Evolutionary conservation across 2,888 invertebrate species (phyloP).

Genomic region (Orchesellides sinensis): DNA sequence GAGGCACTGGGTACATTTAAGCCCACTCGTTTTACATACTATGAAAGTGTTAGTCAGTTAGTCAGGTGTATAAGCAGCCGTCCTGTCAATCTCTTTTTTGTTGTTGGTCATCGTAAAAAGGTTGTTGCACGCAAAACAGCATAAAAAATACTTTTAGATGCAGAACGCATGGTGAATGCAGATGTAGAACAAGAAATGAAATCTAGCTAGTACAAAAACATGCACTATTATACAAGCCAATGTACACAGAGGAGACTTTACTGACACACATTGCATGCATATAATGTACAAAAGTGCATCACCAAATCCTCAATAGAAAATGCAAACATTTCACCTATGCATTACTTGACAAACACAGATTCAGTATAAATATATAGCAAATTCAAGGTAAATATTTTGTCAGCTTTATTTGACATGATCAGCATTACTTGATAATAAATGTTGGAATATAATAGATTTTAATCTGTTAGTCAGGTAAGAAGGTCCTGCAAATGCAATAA

Average conservation of each 20-base stretch:
- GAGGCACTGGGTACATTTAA: too few relatives aligned
- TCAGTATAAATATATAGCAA: background rate
- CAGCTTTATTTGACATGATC: too few relatives aligned
- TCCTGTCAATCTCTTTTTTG: background rate
- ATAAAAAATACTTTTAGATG: background rate
- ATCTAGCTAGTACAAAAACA: background rate
- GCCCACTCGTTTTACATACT: background rate
- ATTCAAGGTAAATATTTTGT: background rate
- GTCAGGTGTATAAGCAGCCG: background rate
- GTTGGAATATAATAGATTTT: too few relatives aligned
- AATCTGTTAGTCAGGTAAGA: too few relatives aligned
- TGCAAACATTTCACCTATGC: too few relatives aligned
- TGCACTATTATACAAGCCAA: too few relatives aligned
- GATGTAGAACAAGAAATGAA: constrained; percentile 17
- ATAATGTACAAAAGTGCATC: background rate
- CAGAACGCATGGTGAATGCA: background rate
- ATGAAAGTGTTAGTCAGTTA: constrained; percentile 5
- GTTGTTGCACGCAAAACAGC: constrained; percentile 11
- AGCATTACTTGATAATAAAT: too few relatives aligned
- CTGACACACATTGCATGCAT: constrained; percentile 5
- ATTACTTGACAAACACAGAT: background rate
- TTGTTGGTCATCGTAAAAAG: too few relatives aligned
- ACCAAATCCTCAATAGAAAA: background rate
- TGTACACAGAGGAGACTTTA: constrained; percentile 5
- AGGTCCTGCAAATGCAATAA: too few relatives aligned